Percentiles rank a stretch among this genome's conserved stretches.
Conservation (phyloP, 23 tunicate species). For the Ciona savignyi region DNA sequence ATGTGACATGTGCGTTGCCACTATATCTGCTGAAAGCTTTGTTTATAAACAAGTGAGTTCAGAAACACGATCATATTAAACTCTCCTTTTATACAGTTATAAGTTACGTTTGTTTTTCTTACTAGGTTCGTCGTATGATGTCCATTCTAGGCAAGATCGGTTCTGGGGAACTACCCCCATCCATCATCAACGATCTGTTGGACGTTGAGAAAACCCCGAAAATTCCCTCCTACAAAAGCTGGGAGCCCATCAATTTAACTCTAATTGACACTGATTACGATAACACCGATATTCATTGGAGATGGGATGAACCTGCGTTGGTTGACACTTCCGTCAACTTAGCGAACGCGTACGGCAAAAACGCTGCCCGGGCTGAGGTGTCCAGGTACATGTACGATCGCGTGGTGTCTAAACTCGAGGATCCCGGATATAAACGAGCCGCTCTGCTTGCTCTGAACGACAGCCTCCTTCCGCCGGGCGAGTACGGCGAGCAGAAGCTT, state of each 20-base stretch:
- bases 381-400: not conserved
- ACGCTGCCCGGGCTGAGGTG: conserved; percentile 30
- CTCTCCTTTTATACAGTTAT: no score
- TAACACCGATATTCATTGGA: conserved; percentile 48
- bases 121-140: conserved; percentile 45
- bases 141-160: conserved; percentile 30
- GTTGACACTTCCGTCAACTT: conserved; percentile 15
- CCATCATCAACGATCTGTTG: conserved; percentile 27
- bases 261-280: conserved; percentile 41
- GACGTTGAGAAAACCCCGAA: conserved; percentile 43
- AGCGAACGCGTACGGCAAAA: conserved; percentile 10
- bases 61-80: no score
- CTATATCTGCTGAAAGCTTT: conserved; percentile 27
- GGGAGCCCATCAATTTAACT: conserved; percentile 16
- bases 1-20: conserved; percentile 49
- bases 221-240: conserved; percentile 6
- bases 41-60: conserved; percentile 53
- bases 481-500: not conserved
- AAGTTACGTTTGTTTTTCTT: no score
- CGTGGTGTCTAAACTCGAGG: not conserved
- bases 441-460: not conserved
- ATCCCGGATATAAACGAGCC: not conserved
- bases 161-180: conserved; percentile 1
- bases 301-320: conserved; percentile 53
- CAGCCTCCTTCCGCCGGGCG: not conserved